A percentile compares a stretch with the other conserved stretches of the same genome.
Evolutionary conservation across 2,888 invertebrate species (phyloP).

Genomic region (Polydrusus cervinus): DNA sequence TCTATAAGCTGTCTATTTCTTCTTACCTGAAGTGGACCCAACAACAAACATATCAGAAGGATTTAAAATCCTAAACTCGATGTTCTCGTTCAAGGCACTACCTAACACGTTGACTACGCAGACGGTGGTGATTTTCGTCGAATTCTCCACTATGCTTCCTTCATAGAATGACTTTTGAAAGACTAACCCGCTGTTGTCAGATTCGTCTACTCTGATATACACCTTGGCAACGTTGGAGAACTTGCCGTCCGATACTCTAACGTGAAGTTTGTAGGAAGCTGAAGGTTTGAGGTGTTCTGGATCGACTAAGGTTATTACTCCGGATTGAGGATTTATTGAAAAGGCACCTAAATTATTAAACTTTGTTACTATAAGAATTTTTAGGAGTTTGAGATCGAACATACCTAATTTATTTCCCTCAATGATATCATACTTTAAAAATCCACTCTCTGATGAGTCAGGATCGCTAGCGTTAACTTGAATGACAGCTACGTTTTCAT

Average conservation of each 20-base stretch:
- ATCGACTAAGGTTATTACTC: slow-evolving; percentile 79
- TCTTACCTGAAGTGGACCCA: slow-evolving; percentile 81
- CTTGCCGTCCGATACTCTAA: slow-evolving; percentile 90
- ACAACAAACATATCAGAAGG: slow-evolving; percentile 90
- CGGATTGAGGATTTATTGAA: slow-evolving; percentile 79
- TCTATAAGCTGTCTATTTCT: too few relatives aligned
- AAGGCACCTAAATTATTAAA: slow-evolving; percentile 75
- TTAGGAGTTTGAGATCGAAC: neutral
- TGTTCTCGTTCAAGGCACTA: slow-evolving; percentile 88
- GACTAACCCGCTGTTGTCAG: slow-evolving; percentile 83
- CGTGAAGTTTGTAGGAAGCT: slow-evolving; percentile 79
- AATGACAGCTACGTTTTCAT: slow-evolving; percentile 83
- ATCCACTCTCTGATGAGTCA: slow-evolving; percentile 73
- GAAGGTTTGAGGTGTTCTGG: slow-evolving; percentile 75
- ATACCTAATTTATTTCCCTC: slow-evolving; percentile 81
- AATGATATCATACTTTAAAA: slow-evolving; percentile 84
- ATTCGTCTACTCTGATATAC: slow-evolving; percentile 79
- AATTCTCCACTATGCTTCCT: slow-evolving; percentile 89
- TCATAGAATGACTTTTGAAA: slow-evolving; percentile 88
- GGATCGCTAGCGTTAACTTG: slow-evolving; percentile 84
- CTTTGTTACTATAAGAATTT: too few relatives aligned
- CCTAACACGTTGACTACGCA: slow-evolving; percentile 93
- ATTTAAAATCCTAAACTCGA: slow-evolving; percentile 90
- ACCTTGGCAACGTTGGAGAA: slow-evolving; percentile 83
- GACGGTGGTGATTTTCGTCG: slow-evolving; percentile 85